Conservation (phyloP, 2,113 vertebrate species). For the Epinephelus fuscoguttatus region DNA sequence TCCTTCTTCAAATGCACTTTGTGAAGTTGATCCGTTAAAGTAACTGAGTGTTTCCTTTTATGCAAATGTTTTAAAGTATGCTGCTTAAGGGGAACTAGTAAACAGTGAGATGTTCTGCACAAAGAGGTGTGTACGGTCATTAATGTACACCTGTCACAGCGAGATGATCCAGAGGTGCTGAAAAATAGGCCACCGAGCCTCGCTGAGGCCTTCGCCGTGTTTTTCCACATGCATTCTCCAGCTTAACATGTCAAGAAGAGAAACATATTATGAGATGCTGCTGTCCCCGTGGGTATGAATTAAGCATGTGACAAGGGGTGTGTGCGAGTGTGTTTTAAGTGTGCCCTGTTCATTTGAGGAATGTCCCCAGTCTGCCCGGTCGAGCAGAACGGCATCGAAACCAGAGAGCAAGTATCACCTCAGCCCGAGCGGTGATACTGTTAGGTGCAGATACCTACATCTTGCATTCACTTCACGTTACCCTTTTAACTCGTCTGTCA, state of each 20-base stretch:
- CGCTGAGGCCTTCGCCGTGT: slow-evolving; percentile 3
- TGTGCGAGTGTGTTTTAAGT: slow-evolving; percentile 69
- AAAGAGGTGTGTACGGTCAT: slow-evolving; percentile 7
- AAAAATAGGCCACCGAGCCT: slow-evolving; percentile 48
- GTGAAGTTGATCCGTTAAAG: slow-evolving; percentile 3
- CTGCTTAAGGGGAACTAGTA: neutral
- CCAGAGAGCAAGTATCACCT: slow-evolving; percentile 80
- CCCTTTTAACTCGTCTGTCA: slow-evolving; percentile 69
- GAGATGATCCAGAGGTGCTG: slow-evolving; percentile 41
- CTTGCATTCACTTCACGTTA: slow-evolving; percentile 41
- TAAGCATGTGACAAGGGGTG: slow-evolving; percentile 71
- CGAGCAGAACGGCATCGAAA: slow-evolving; percentile 81
- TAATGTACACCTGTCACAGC: slow-evolving; percentile 41
- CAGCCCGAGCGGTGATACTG: slow-evolving; percentile 55
- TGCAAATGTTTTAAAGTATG: neutral
- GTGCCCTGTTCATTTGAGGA: slow-evolving; percentile 76
- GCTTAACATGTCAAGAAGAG: slow-evolving; percentile 63
- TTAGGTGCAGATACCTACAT: slow-evolving; percentile 56
- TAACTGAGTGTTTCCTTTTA: neutral
- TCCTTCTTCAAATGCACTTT: neutral
- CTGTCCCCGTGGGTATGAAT: slow-evolving; percentile 61
- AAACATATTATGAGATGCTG: slow-evolving; percentile 63
- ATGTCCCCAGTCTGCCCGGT: slow-evolving; percentile 84
- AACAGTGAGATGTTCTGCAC: neutral
- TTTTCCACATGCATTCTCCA: slow-evolving; percentile 55